These are phyloP conservation scores for Martes martes DNA, from an alignment of 2,113 vertebrate species.

Conservation along the genomic window DNA sequence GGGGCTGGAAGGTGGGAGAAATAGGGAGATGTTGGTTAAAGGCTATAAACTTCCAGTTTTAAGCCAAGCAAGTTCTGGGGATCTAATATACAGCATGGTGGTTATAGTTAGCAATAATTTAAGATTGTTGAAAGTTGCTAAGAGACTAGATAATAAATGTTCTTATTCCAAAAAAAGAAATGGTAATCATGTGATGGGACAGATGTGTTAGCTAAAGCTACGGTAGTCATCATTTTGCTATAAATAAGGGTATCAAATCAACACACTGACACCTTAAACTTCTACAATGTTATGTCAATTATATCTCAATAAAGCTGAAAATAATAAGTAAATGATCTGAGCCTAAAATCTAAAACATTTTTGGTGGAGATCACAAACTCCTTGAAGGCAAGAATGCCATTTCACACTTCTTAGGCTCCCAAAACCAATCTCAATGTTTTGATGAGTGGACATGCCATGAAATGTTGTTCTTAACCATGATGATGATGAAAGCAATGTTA, in stretches of 20 bases:
- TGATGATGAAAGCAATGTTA: not conserved
- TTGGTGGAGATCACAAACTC: not conserved
- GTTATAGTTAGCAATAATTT: not conserved
- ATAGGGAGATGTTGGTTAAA: not conserved
- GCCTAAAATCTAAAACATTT: not conserved
- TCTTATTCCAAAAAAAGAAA: not conserved
- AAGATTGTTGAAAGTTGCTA: not conserved
- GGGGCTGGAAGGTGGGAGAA: not conserved
- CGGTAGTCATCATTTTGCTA: not conserved
- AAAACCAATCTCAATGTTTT: not conserved
- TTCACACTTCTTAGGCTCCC: not conserved
- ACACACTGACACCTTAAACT: not conserved
- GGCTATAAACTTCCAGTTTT: too few relatives aligned
- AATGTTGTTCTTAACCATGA: not conserved
- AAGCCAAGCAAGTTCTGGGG: not conserved
- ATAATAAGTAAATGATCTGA: not conserved
- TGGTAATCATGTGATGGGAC: not conserved
- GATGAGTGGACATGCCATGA: not conserved
- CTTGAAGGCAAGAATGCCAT: not conserved
- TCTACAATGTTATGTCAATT: not conserved
- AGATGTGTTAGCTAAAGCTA: not conserved
- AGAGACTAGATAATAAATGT: not conserved
- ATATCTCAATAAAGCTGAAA: not conserved
- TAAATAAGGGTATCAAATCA: not conserved
- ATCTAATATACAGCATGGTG: not conserved